A percentile compares a stretch with the other conserved stretches of the same genome.
Evolutionary conservation across 2,113 vertebrate genomes (phyloP).

Genomic region (Ceratotherium simum): DNA sequence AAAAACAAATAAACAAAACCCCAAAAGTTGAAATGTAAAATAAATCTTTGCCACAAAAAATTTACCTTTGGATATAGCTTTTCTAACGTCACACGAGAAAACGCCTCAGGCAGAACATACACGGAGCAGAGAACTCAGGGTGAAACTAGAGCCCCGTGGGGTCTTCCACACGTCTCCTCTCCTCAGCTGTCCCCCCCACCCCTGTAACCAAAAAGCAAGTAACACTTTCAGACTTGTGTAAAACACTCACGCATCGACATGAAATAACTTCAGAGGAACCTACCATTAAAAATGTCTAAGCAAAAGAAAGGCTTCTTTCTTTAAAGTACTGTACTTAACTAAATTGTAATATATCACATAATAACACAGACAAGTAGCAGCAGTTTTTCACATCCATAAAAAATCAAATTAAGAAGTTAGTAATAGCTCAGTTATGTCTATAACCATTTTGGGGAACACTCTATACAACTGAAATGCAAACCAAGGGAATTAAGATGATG

Average conservation of each 20-base stretch:
- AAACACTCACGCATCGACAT: slow-evolving; percentile 92
- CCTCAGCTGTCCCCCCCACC: not conserved
- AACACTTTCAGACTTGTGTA: slow-evolving; percentile 92
- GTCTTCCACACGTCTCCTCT: slow-evolving; percentile 62
- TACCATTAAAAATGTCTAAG: slow-evolving; percentile 87
- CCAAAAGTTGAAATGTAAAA: slow-evolving; percentile 75
- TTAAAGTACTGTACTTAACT: slow-evolving; percentile 69
- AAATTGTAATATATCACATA: slow-evolving; percentile 86
- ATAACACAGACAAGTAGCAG: slow-evolving; percentile 89
- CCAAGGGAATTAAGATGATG: slow-evolving; percentile 61
- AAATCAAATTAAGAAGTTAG: slow-evolving; percentile 78
- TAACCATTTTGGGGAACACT: slow-evolving; percentile 70
- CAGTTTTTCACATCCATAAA: slow-evolving; percentile 88
- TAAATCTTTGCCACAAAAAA: slow-evolving; percentile 81
- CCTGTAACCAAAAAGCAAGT: slow-evolving; percentile 70
- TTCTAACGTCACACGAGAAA: slow-evolving; percentile 80
- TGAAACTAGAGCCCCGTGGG: slow-evolving; percentile 57
- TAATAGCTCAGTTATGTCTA: slow-evolving; percentile 78
- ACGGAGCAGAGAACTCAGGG: slow-evolving; percentile 77
- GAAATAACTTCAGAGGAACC: slow-evolving; percentile 85
- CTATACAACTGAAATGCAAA: slow-evolving; percentile 84
- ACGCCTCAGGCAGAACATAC: slow-evolving; percentile 81
- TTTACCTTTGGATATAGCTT: slow-evolving; percentile 88
- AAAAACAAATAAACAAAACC: slow-evolving; percentile 66
- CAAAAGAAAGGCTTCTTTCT: slow-evolving; percentile 85